Evolutionary conservation across 2,888 invertebrate genomes (phyloP).

Genomic region (Strigamia transsilvanica): DNA sequence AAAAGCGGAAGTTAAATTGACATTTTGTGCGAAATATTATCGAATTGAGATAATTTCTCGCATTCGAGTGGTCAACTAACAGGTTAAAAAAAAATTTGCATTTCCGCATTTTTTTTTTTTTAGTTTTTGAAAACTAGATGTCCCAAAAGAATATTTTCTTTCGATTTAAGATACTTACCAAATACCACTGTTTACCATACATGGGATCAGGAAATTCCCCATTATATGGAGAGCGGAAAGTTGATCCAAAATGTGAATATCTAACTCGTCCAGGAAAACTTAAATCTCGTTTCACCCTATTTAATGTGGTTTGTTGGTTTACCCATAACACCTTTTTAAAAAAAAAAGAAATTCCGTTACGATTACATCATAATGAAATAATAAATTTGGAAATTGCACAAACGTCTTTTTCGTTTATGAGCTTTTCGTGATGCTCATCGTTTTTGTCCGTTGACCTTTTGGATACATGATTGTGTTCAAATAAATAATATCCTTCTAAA

Average conservation of each 20-base stretch:
- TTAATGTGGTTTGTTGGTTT: slow-evolving; percentile 91
- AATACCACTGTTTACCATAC: slow-evolving; percentile 96
- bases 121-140: not conserved
- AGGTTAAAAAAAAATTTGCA: no score
- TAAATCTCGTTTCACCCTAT: slow-evolving; percentile 83
- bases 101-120: no score
- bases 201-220: slow-evolving; percentile 86
- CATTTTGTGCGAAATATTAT: not conserved
- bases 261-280: slow-evolving; percentile 16
- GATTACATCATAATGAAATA: no score
- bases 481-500: slow-evolving; percentile 83
- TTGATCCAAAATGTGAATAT: not conserved
- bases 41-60: not conserved
- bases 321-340: slow-evolving; percentile 82
- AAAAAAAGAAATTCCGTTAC: not conserved
- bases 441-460: slow-evolving; percentile 84
- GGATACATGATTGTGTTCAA: slow-evolving; percentile 83
- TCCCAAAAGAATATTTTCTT: not conserved
- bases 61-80: no score
- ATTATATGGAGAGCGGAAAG: slow-evolving; percentile 57
- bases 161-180: slow-evolving; percentile 76
- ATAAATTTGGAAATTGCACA: slow-evolving; percentile 61
- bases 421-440: slow-evolving; percentile 78
- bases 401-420: slow-evolving; percentile 81
- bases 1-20: no score